phyloP scores from a whole-genome alignment of 2,888 invertebrate species.

The Epinotia ramella region DNA sequence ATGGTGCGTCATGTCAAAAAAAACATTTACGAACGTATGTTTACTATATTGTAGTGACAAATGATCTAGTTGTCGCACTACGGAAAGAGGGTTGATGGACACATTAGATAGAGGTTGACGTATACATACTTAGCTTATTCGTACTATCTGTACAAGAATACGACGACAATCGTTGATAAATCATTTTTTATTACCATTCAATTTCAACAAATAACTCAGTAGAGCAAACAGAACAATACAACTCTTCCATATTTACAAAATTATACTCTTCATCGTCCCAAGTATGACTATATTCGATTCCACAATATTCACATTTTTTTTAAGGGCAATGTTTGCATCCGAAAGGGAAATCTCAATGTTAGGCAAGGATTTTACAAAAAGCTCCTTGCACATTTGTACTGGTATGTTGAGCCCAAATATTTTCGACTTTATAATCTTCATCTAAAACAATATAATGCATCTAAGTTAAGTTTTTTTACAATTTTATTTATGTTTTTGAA shows the following conservation, averaged over 20 bases:
- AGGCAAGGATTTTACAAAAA: neutral
- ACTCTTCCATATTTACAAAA: slow-evolving; percentile 2
- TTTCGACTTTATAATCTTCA: neutral
- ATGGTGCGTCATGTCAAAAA: too few relatives aligned
- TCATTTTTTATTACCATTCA: neutral
- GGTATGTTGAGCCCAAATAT: neutral
- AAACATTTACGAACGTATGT: too few relatives aligned
- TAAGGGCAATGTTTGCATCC: slow-evolving; percentile 3
- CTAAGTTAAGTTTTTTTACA: neutral
- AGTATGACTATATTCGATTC: slow-evolving; percentile 3
- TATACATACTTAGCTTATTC: too few relatives aligned
- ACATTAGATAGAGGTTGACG: too few relatives aligned
- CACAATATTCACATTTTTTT: slow-evolving; percentile 2
- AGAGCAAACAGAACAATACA: slow-evolving; percentile 9
- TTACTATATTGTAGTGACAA: too few relatives aligned
- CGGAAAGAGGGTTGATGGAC: too few relatives aligned
- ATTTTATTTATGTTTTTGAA: neutral
- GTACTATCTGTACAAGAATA: too few relatives aligned
- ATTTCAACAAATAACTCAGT: slow-evolving; percentile 1
- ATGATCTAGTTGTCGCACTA: too few relatives aligned
- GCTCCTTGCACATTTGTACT: neutral
- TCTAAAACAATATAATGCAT: neutral
- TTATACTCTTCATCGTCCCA: slow-evolving; percentile 1
- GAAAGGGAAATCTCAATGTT: neutral
- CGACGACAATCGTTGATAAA: too few relatives aligned